A percentile compares a stretch with the other conserved stretches of the same genome.
Evolutionary conservation across 2,888 invertebrate species (phyloP).

Genomic region (Rhagonycha lutea): DNA sequence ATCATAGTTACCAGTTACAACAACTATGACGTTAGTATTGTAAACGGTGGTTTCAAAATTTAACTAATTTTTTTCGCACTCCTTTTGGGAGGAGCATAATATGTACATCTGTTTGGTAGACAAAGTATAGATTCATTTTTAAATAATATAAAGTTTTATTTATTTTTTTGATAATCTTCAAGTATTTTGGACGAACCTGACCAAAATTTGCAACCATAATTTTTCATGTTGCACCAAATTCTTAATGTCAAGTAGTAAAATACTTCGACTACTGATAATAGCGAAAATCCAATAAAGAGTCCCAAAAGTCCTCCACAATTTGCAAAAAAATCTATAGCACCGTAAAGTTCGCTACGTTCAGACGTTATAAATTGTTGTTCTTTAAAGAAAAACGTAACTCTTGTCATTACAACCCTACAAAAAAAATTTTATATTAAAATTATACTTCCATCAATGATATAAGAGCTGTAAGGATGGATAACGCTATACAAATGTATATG

Average conservation of each 20-base stretch:
- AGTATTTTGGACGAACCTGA: conserved; percentile 46
- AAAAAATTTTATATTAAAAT: not conserved
- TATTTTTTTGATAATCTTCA: conserved; percentile 40
- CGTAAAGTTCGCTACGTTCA: conserved; percentile 62
- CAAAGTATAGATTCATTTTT: not conserved
- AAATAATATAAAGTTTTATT: not conserved
- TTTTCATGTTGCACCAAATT: conserved; percentile 57
- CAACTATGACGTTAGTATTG: too few relatives aligned
- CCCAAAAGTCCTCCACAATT: conserved; percentile 64
- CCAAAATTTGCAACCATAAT: conserved; percentile 54
- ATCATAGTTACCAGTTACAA: too few relatives aligned
- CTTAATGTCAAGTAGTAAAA: conserved; percentile 62
- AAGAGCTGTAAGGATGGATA: too few relatives aligned
- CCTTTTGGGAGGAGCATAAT: not conserved
- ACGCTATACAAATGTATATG: too few relatives aligned
- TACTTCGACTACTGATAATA: conserved; percentile 66
- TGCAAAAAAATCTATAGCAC: conserved; percentile 61
- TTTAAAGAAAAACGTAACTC: conserved; percentile 72
- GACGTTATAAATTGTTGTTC: conserved; percentile 65
- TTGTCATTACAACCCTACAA: conserved; percentile 61
- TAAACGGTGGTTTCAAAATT: not conserved
- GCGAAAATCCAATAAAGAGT: conserved; percentile 67
- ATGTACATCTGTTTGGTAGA: not conserved
- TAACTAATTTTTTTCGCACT: too few relatives aligned
- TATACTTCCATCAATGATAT: conserved; percentile 38